Base-by-base conservation (phyloP, 2,797 vertebrate species). In the Lateolabrax maculatus region DNA sequence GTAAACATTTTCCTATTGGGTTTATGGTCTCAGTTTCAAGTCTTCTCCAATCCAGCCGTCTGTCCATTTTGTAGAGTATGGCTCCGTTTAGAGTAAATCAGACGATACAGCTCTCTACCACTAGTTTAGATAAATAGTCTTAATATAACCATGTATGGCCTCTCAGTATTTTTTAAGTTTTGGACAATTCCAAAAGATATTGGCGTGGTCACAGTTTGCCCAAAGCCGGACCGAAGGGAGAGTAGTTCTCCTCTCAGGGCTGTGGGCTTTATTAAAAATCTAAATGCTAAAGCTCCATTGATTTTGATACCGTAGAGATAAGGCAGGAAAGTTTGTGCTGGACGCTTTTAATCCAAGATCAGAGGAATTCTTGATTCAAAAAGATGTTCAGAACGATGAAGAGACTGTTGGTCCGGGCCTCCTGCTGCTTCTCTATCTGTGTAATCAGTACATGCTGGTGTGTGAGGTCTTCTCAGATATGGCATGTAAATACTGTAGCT, bases 271-370 rank as follows among this genome's bases (percentile, higher is more conserved):
- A 55, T 57, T 41, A 31, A 13, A 43, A 36, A 51, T 62, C 34
- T 29, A 2, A 57, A 31, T 8, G n/a, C 21, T 31, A 1, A 44
- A 27, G 41, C 55, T 27, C 0, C 23, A 13, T 5, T 39, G 67
- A 66, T 76, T 78, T 75, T 23, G 16, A 27, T n/a, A 43, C 43
- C 2, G 9, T 3, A 19, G 29, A 52, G 29, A 73, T 46, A 43
- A 66, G 51, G 2, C 13, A 3, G 64, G 25, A 61, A 23, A 19
- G 56, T 75, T 61, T 34, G 39, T 66, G 71, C 31, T 0, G 48
- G 27, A 15, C 49, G 2, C 37, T 57, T 62, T 77, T 25, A 53
- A 66, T 70, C 60, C 10, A 0, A 56, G 74, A 81, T 77, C 74
- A 74, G 74, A 73, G 6, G 69, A 52, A 29, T 69, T 21, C 9